These are phyloP conservation scores for Erebia palarica DNA, from an alignment of 2,888 invertebrate species.

Conservation along the genomic window DNA sequence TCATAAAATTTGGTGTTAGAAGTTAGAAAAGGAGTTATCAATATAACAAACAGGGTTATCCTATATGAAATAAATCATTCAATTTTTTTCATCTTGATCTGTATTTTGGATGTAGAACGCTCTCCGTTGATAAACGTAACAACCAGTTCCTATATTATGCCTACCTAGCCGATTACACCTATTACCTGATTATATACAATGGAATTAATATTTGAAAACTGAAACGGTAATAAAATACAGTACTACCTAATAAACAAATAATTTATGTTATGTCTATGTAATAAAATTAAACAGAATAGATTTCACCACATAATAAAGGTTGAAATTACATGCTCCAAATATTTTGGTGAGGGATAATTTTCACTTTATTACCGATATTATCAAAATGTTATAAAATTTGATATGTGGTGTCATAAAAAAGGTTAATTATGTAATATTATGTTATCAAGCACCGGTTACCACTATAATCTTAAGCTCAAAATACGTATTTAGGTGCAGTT, in stretches of 20 bases:
- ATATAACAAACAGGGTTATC: too few relatives aligned
- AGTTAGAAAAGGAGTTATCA: too few relatives aligned
- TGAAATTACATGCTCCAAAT: conserved; percentile 51
- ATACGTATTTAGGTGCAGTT: not conserved
- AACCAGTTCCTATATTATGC: too few relatives aligned
- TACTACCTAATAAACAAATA: conserved; percentile 16
- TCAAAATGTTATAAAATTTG: conserved; percentile 60
- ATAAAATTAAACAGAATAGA: conserved; percentile 51
- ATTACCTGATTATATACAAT: too few relatives aligned
- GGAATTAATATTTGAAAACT: not conserved
- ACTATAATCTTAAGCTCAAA: not conserved
- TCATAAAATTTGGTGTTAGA: too few relatives aligned
- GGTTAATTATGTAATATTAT: conserved; percentile 35
- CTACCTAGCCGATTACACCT: too few relatives aligned
- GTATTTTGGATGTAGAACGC: too few relatives aligned
- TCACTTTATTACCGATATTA: conserved; percentile 56
- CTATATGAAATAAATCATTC: too few relatives aligned
- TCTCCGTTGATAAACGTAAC: too few relatives aligned
- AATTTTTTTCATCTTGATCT: too few relatives aligned
- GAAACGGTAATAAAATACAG: not conserved
- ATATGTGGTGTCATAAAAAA: conserved; percentile 38
- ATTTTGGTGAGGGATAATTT: conserved; percentile 50
- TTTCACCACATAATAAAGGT: conserved; percentile 60
- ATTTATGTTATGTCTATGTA: conserved; percentile 17
- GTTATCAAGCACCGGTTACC: conserved; percentile 31